Base-by-base conservation (phyloP, 2,888 invertebrate genomes). In the Ennomos erosarius region DNA sequence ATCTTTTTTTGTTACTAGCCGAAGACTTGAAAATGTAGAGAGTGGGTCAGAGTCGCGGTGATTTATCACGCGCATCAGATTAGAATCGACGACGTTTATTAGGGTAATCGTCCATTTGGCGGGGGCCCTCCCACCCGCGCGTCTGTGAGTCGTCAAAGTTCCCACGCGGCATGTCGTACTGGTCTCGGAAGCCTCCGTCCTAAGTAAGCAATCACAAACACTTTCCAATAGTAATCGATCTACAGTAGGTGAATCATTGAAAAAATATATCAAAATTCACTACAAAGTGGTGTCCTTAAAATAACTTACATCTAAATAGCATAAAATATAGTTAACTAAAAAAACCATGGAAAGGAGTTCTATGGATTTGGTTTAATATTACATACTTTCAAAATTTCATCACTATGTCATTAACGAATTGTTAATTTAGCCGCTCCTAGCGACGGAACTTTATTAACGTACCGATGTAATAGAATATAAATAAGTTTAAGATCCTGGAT, bases 81-180 rank as follows among this genome's bases (percentile, higher is more conserved):
- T 93, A 95, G 83, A 93, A 95, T 69, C 95, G 94, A 79, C 95
- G 93, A 72, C 95, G 93, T 89, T 94, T 95, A 88, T 93, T 93
- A 76, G 94, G 94, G 84, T 89, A 95, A 89, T 94, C 94, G 69
- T 95, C 95, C 82, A 92, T 85, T 83, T 90, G 93, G 81, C 91
- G 91, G 69, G 87, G 83, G 69, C 93, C 93, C 62, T 93, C 93
- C 87, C 94, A 93, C 81, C 93, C 93, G 78, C 93, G 92, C 79
- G 90, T 90, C 79, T 88, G 89, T 73, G 88, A 87, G 84, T 90
- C 90, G 77, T 91, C 91, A 86, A 75, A 91, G 70, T 80, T 85
- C 78, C 92, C 87, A 55, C 85, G 84, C 72, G 80, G 85, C 88
- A 86, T 88, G 86, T 93, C 90, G 92, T 76, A 93, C 91, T 90